Percentiles rank a stretch among this genome's conserved stretches.
phyloP scores from a whole-genome alignment of 2,888 invertebrate genomes.

The Agrotis segetum region DNA sequence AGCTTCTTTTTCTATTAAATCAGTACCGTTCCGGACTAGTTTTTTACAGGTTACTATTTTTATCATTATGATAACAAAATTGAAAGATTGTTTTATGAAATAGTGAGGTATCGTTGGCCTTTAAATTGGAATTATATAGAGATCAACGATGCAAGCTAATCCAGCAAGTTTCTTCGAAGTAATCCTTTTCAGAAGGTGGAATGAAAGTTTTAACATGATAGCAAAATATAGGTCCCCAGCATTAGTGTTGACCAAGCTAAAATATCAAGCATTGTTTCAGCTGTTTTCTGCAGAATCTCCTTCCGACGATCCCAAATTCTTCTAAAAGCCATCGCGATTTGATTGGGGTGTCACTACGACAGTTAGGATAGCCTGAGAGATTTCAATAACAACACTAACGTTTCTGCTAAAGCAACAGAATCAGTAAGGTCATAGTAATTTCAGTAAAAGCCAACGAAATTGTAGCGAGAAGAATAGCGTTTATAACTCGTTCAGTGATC shows the following conservation, averaged over 20 bases:
- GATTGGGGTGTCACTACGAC: background rate
- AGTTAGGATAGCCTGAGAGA: too few relatives aligned
- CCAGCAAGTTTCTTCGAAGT: constrained; percentile 10
- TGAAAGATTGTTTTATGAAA: background rate
- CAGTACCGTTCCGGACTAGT: constrained; percentile 31
- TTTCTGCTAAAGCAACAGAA: constrained; percentile 71
- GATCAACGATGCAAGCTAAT: constrained; percentile 5
- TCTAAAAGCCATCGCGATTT: constrained; percentile 69
- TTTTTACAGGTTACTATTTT: constrained; percentile 51
- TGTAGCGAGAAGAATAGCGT: constrained; percentile 76
- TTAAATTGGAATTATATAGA: constrained; percentile 1
- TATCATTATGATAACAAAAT: constrained; percentile 1
- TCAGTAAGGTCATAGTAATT: constrained; percentile 75
- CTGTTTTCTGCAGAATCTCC: constrained; percentile 65
- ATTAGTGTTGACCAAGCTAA: constrained; percentile 75
- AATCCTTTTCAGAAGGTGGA: background rate
- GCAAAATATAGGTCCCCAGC: constrained; percentile 75
- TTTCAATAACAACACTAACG: background rate
- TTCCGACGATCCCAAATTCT: constrained; percentile 73
- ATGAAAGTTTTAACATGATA: constrained; percentile 58
- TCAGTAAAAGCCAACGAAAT: constrained; percentile 81
- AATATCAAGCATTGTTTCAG: constrained; percentile 66
- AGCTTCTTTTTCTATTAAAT: constrained; percentile 27
- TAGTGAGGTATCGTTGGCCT: background rate
- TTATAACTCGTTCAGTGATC: constrained; percentile 75